Conservation (phyloP, 2,888 invertebrate species). For the Caenorhabditis sp. region DNA sequence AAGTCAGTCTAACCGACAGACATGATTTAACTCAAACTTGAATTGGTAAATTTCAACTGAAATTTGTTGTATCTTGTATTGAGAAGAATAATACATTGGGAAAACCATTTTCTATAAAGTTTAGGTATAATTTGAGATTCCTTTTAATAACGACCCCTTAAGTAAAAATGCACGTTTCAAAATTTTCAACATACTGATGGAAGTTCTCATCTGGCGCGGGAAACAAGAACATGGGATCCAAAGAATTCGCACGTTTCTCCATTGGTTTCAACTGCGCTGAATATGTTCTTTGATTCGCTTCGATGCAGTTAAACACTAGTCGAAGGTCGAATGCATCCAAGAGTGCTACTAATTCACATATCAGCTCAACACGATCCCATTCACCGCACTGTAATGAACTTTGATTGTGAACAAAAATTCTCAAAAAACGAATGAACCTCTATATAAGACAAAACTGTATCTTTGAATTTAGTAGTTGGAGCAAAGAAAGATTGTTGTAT, state of each 20-base stretch:
- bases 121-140: too few relatives aligned
- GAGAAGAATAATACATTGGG: too few relatives aligned
- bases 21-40: too few relatives aligned
- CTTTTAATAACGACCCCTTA: too few relatives aligned
- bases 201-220: neutral
- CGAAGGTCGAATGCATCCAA: constrained; percentile 44
- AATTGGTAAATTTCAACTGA: too few relatives aligned
- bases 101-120: too few relatives aligned
- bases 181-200: neutral
- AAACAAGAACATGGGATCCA: constrained; percentile 17
- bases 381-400: constrained; percentile 33
- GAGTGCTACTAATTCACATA: constrained; percentile 45
- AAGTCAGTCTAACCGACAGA: too few relatives aligned
- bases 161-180: too few relatives aligned
- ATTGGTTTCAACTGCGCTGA: constrained; percentile 21
- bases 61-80: too few relatives aligned
- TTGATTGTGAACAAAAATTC: neutral
- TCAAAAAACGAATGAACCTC: neutral
- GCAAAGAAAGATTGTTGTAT: neutral
- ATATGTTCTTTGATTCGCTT: constrained; percentile 22
- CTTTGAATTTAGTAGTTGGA: neutral
- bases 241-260: constrained; percentile 32
- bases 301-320: constrained; percentile 41
- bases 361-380: constrained; percentile 45
- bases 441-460: neutral